Percentiles rank a stretch among this genome's conserved stretches.
Conservation (phyloP, 2,113 vertebrate genomes). For the Motacilla alba region DNA sequence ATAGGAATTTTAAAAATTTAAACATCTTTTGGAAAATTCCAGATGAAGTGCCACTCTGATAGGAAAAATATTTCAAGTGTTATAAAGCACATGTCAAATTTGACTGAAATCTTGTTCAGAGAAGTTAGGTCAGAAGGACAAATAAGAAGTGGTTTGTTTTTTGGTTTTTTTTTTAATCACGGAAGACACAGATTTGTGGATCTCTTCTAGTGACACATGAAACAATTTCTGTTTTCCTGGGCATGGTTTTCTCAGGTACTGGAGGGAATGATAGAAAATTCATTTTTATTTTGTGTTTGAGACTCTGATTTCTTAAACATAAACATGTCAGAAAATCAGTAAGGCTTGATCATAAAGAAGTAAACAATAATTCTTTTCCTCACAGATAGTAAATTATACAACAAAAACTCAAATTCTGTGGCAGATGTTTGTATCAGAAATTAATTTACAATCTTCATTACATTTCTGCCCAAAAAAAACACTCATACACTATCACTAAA, state of each 20-base stretch:
- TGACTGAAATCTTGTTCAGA: not conserved
- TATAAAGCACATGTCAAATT: not conserved
- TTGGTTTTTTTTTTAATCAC: not conserved
- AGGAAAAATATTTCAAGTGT: not conserved
- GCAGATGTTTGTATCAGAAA: not conserved
- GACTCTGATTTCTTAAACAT: not conserved
- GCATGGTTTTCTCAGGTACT: not conserved
- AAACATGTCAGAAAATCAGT: not conserved
- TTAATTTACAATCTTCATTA: not conserved
- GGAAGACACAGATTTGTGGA: not conserved
- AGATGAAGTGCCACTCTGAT: not conserved
- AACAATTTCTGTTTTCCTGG: not conserved
- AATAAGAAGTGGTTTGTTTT: not conserved
- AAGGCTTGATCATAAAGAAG: not conserved
- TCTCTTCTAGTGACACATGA: not conserved
- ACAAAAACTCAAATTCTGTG: not conserved
- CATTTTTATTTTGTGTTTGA: not conserved
- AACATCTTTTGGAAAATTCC: not conserved
- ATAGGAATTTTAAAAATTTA: not conserved
- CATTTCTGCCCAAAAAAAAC: not conserved
- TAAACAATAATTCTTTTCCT: not conserved
- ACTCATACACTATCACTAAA: not conserved
- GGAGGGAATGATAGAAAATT: not conserved
- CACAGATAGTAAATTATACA: not conserved
- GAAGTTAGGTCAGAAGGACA: not conserved